Evolutionary conservation across 2,113 vertebrate genomes (phyloP).

Genomic region (Paramisgurnus dabryanus): DNA sequence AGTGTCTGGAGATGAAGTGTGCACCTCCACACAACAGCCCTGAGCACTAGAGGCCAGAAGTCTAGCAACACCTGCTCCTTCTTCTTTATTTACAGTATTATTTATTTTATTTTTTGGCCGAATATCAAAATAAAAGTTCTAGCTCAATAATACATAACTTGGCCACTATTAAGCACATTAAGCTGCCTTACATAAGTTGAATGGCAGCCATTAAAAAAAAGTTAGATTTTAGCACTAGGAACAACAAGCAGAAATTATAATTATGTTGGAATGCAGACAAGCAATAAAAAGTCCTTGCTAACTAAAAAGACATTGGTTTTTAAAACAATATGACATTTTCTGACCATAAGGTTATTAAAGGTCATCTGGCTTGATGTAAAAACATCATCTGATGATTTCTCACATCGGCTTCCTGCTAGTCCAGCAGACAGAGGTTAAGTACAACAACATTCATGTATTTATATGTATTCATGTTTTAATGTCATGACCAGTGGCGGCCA

Average conservation of each 20-base stretch:
- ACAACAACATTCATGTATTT: too few species aligned
- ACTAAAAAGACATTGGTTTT: background rate
- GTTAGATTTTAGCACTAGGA: background rate
- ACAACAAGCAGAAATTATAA: background rate
- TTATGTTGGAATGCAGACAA: background rate
- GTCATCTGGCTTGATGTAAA: slow-evolving; percentile 1
- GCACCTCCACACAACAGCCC: slow-evolving; percentile 2
- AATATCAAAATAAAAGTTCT: slow-evolving; percentile 12
- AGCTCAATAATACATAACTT: background rate
- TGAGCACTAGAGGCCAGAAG: background rate
- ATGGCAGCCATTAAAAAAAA: slow-evolving; percentile 1
- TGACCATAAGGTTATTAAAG: slow-evolving; percentile 19
- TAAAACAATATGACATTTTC: background rate
- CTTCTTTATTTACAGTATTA: background rate
- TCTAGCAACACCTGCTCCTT: slow-evolving; percentile 4
- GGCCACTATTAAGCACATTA: slow-evolving; percentile 3
- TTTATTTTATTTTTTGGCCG: slow-evolving; percentile 9
- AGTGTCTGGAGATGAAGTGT: background rate
- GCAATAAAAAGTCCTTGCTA: background rate
- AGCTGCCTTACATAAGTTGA: background rate
- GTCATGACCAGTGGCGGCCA: too few species aligned
- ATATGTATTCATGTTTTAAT: too few species aligned
- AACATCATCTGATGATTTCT: background rate
- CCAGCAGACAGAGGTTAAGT: too few species aligned
- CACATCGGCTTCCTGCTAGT: too few species aligned